Evolutionary conservation across 1,140 invertebrate genomes (phyloP).

Genomic region (Camponotus floridanus): DNA sequence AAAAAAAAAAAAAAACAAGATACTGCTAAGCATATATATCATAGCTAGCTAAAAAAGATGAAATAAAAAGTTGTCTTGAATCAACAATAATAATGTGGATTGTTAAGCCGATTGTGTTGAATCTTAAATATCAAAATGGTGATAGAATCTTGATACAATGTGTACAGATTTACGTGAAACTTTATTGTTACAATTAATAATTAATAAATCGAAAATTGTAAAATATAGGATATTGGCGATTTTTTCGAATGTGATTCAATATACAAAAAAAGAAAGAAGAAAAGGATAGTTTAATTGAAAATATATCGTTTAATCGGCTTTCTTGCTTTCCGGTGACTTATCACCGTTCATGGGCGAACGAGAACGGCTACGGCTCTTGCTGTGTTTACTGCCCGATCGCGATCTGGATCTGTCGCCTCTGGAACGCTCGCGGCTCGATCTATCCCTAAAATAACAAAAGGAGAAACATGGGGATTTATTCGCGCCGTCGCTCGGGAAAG

Average conservation of each 20-base stretch:
- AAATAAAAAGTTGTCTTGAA: not conserved
- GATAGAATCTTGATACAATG: not conserved
- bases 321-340: conserved; percentile 85
- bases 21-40: not conserved
- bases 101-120: not conserved
- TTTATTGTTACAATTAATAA: conserved; percentile 45
- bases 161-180: conserved; percentile 14
- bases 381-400: conserved; percentile 85
- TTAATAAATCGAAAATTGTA: conserved; percentile 47
- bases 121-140: not conserved
- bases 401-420: conserved; percentile 85
- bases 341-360: conserved; percentile 87
- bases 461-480: not conserved
- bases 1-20: conserved; percentile 7
- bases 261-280: conserved; percentile 63
- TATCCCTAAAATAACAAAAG: conserved; percentile 79
- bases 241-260: conserved; percentile 69
- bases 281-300: conserved; percentile 30
- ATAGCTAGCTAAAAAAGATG: not conserved
- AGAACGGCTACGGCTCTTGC: conserved; percentile 87
- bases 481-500: not conserved
- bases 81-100: not conserved
- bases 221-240: conserved; percentile 65
- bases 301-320: conserved; percentile 77
- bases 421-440: conserved; percentile 84